Base-by-base conservation (phyloP, 1,140 invertebrate species). In the Nasonia vitripennis region DNA sequence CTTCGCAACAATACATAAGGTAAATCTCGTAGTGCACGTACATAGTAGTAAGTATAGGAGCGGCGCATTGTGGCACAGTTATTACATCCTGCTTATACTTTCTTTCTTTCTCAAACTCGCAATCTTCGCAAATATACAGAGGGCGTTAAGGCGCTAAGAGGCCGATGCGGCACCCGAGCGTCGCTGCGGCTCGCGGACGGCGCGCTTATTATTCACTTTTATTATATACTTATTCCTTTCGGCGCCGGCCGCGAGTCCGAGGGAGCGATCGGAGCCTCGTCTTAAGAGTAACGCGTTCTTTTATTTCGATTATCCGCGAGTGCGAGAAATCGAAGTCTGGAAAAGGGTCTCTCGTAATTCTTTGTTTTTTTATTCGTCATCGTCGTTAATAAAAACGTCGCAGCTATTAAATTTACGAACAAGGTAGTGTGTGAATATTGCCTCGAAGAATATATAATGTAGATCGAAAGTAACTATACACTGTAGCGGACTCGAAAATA, bases 401-500 rank as follows among this genome's bases (percentile, higher is more conserved):
- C 20, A 45, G 17, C 37, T 75, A 45, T 45, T 45, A 83, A n/a
- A 51, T 41, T 37, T 62, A 71, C 45, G 77, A 68, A 71, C 34
- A 55, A 70, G 23, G 27, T 62, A 62, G 55, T 62, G 20, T 62
- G 55, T 51, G 31, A 78, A 78, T 68, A 71, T 78, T 51, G 34
- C 37, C 67, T 84, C 41, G 45, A 84, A 78, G 74, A 78, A 78
- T 78, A 78, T 55, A 78, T 67, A 77, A 17, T 78, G 41, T 55
- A 55, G n/a, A 1, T 51, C 11, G 10, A 79, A 79, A 79, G 11
- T 84, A 73, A 37, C 27, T 74, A 79, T 62, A 17, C 48, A 62
- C 17, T 73, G 83, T 84, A 41, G 20, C 31, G 31, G 17, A 79
- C 23, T 51, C 67, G 48, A 84, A 79, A 84, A 84, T 84, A 84